Percentiles rank a stretch among this genome's conserved stretches.
Conservation (phyloP, 2,888 invertebrate species). For the Poecilobothrus nobilitatus region DNA sequence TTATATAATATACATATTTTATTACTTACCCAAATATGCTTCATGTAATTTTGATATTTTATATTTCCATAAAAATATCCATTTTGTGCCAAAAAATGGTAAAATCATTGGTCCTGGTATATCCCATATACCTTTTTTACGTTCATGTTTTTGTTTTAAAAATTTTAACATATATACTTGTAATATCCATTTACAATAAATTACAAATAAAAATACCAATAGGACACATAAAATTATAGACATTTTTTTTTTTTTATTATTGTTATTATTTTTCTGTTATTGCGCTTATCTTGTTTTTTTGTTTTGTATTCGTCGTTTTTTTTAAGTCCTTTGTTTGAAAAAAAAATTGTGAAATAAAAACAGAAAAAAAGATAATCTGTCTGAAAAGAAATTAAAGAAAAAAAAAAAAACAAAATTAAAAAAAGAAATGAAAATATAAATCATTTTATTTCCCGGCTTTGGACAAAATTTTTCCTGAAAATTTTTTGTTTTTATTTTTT, state of each 20-base stretch:
- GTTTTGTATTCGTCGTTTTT: no score
- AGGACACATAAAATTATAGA: constrained; percentile 38
- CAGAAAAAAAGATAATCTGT: no score
- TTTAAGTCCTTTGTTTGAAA: no score
- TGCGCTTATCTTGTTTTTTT: no score
- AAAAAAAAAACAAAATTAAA: no score
- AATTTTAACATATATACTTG: constrained; percentile 1
- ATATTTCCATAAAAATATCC: constrained; percentile 66
- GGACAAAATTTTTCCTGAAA: no score
- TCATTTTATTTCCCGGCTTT: no score
- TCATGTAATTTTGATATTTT: constrained; percentile 67
- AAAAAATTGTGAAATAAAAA: no score
- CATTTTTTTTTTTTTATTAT: constrained; percentile 29
- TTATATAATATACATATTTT: no score
- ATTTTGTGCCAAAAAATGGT: constrained; percentile 70
- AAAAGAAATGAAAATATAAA: no score
- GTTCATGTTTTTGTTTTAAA: constrained; percentile 3
- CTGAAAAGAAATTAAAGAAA: no score
- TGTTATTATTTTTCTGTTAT: neutral
- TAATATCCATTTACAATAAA: constrained; percentile 32
- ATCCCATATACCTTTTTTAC: constrained; percentile 32
- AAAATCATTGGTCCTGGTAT: constrained; percentile 68
- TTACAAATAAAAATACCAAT: constrained; percentile 36
- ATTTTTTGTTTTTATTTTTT: no score
- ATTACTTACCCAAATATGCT: constrained; percentile 60